These are phyloP conservation scores for Shargacucullia verbasci DNA, from an alignment of 2,888 invertebrate genomes.

Conservation along the genomic window DNA sequence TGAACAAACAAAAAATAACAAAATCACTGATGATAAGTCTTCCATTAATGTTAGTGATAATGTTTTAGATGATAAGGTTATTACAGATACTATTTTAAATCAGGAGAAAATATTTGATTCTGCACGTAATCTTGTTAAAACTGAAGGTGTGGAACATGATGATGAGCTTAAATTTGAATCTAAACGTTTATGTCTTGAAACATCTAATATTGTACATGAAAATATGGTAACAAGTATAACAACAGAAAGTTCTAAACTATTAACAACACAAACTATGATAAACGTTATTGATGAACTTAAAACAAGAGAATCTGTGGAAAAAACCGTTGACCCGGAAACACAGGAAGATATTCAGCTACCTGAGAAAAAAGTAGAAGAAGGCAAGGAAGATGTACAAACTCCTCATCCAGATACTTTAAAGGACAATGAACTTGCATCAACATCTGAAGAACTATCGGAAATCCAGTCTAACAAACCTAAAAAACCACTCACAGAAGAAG, in stretches of 20 bases:
- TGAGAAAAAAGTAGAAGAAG: not conserved
- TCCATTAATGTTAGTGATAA: slow-evolving; percentile 60
- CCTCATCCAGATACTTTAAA: not conserved
- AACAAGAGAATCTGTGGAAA: slow-evolving; percentile 4
- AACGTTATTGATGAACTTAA: slow-evolving; percentile 14
- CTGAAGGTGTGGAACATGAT: not conserved
- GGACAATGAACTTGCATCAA: not conserved
- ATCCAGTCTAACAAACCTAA: not conserved
- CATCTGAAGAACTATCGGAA: slow-evolving; percentile 3
- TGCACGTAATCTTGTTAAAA: slow-evolving; percentile 6
- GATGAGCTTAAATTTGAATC: slow-evolving; percentile 1
- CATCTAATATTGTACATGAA: not conserved
- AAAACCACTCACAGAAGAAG: slow-evolving; percentile 54
- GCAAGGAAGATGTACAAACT: not conserved
- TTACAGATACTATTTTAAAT: slow-evolving; percentile 18
- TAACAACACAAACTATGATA: slow-evolving; percentile 13
- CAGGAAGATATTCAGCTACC: not conserved
- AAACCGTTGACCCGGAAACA: slow-evolving; percentile 9
- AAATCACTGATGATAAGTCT: slow-evolving; percentile 69
- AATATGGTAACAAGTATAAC: slow-evolving; percentile 1
- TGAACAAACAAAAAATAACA: slow-evolving; percentile 60
- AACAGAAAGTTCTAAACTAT: slow-evolving; percentile 5
- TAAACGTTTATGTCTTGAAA: not conserved
- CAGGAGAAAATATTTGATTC: slow-evolving; percentile 24
- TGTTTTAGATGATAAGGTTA: slow-evolving; percentile 42